Evolutionary conservation across 2,113 vertebrate genomes (phyloP).

Genomic region (Perca fluviatilis): DNA sequence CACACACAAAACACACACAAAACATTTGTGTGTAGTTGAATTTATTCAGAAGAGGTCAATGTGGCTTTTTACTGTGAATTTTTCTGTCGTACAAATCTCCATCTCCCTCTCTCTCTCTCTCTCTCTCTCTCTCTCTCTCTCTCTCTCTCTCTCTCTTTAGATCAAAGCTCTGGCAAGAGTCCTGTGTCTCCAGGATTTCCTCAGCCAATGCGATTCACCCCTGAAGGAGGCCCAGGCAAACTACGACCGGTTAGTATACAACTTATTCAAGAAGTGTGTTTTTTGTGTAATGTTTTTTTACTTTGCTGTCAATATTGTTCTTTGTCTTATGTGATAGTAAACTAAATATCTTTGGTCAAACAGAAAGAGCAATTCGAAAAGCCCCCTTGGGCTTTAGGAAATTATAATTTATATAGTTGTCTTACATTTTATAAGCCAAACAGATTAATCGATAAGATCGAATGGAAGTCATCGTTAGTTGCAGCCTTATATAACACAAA

Average conservation of each 20-base stretch:
- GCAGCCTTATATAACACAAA: not conserved
- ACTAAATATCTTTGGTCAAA: not conserved
- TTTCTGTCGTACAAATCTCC: not conserved
- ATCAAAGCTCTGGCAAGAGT: slow-evolving; percentile 89
- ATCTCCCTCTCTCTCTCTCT: not conserved
- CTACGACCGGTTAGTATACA: slow-evolving; percentile 91
- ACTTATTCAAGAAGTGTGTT: slow-evolving; percentile 9
- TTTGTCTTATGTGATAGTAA: not conserved
- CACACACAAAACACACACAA: not conserved
- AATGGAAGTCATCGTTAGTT: not conserved
- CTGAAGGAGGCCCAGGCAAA: slow-evolving; percentile 90
- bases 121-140: not conserved
- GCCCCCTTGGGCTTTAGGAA: not conserved
- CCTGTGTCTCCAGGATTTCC: slow-evolving; percentile 90
- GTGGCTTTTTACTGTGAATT: not conserved
- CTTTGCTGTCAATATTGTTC: not conserved
- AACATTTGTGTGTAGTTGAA: not conserved
- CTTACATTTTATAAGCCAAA: not conserved
- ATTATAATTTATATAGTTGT: not conserved
- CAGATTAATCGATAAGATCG: not conserved
- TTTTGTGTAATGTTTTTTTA: not conserved
- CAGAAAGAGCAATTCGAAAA: no score
- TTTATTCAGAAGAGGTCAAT: not conserved
- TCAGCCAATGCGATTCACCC: slow-evolving; percentile 86
- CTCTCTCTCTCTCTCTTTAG: slow-evolving; percentile 73